Base-by-base conservation (phyloP, 2,888 invertebrate species). In the Andrena marginata region DNA sequence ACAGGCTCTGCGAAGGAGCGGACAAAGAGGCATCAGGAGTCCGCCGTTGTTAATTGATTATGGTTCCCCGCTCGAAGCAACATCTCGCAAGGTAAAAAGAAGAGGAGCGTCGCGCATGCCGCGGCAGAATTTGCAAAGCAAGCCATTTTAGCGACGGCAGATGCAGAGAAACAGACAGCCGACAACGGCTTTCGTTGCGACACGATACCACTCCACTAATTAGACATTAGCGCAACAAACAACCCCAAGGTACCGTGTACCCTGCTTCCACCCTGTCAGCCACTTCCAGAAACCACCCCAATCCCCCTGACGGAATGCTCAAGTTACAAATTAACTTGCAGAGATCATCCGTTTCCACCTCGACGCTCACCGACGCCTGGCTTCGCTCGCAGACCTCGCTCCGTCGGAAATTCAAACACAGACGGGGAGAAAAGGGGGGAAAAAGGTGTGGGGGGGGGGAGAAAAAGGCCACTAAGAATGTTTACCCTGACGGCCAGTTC, bases 221-320 rank as follows among this genome's bases (percentile, higher is more conserved):
- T 93, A 93, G 92, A 91, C 91, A 93, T 93, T 93, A 92, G 92
- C 89, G 93, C 91, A 93, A 93, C 93, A 92, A 93, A 93, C 93
- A 93, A 92, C 90, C 91, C 89, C 91, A 88, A 90, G 89, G 89
- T 89, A 85, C 88, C 88, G 85, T 86, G 87, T 83, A 80, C 82
- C 86, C 82, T 76, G 80, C 82, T 69, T 78, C 82, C 87, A 69
- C 70, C 71, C 83, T 75, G 79, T 77, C 84, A 85, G 63, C 85
- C 86, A 84, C 72, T 86, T 77, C 88, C 79, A 79, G 82, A 86
- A 86, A 84, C 86, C 84, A 62, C 80, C 83, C 85, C 85, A 71
- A 85, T 84, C 83, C 86, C 85, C 74, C 89, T 82, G 80, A 85
- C 91, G 89, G 89, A 90, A 92, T 90, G 89, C 92, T 93, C 93